These are phyloP conservation scores for Ptilorrhoa leucosticta DNA, from an alignment of 2,113 vertebrate genomes.

Conservation along the genomic window DNA sequence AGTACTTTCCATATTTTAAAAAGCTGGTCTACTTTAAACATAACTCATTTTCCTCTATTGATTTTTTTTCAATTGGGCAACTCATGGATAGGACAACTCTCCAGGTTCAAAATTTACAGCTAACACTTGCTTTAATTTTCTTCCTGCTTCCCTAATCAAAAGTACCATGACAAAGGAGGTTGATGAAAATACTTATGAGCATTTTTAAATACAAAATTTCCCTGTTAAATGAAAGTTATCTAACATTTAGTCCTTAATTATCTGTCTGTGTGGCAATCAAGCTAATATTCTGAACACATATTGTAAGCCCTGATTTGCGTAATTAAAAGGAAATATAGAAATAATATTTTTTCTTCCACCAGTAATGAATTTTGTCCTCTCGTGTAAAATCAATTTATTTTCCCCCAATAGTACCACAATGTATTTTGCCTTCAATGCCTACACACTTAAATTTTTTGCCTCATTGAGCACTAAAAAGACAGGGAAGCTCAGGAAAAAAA, in stretches of 20 bases:
- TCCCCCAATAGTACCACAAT: neutral
- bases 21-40: neutral
- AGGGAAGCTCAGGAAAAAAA: neutral
- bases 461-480: neutral
- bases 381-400: slow-evolving; percentile 17
- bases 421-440: neutral
- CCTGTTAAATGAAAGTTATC: neutral
- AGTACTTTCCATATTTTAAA: neutral
- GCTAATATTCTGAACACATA: neutral
- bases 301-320: neutral
- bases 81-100: neutral
- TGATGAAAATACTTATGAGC: neutral
- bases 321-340: neutral
- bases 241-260: neutral
- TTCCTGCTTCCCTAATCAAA: neutral
- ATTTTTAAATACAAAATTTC: neutral
- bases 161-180: neutral
- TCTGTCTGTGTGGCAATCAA: neutral
- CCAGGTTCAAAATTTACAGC: neutral
- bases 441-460: neutral
- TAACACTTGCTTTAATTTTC: neutral
- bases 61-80: neutral
- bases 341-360: neutral
- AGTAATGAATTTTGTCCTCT: neutral
- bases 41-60: neutral